phyloP scores from a whole-genome alignment of 2,797 vertebrate genomes.

The Melanitta fusca region DNA sequence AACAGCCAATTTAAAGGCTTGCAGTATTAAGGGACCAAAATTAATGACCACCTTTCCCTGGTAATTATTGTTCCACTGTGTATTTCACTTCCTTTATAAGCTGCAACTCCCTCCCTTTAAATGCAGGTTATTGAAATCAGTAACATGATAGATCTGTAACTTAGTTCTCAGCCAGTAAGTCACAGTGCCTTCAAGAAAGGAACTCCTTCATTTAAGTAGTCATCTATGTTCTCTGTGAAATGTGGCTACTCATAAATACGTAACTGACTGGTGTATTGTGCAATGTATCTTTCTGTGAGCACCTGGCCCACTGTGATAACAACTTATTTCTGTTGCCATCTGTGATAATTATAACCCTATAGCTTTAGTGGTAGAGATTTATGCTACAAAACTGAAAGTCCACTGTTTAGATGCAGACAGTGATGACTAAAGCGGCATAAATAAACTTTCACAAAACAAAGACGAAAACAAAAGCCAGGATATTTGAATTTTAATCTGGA shows the following conservation, averaged over 20 bases:
- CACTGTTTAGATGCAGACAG: not conserved
- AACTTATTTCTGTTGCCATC: conserved; percentile 45
- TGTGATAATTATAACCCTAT: conserved; percentile 5
- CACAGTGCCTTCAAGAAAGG: not conserved
- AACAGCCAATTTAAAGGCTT: not conserved
- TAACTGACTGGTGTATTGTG: not conserved
- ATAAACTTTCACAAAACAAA: not conserved
- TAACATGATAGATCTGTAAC: not conserved
- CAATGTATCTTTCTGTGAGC: not conserved
- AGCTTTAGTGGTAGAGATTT: conserved; percentile 37
- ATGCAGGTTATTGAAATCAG: not conserved
- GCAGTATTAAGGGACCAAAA: not conserved
- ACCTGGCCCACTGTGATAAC: conserved; percentile 20
- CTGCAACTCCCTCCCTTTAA: not conserved
- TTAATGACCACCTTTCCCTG: not conserved
- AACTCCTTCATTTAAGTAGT: not conserved
- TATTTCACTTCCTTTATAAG: not conserved
- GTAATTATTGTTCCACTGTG: not conserved
- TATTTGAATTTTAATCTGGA: not conserved
- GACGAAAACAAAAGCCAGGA: not conserved
- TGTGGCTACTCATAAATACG: conserved; percentile 55
- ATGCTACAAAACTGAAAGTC: not conserved
- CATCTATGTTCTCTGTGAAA: conserved; percentile 1
- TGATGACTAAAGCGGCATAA: not conserved
- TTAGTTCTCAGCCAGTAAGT: not conserved